Evolutionary conservation across 2,888 invertebrate species (phyloP), one percentile per base, ranked within the genome.

Genomic region (Sclerodermus sp.): DNA sequence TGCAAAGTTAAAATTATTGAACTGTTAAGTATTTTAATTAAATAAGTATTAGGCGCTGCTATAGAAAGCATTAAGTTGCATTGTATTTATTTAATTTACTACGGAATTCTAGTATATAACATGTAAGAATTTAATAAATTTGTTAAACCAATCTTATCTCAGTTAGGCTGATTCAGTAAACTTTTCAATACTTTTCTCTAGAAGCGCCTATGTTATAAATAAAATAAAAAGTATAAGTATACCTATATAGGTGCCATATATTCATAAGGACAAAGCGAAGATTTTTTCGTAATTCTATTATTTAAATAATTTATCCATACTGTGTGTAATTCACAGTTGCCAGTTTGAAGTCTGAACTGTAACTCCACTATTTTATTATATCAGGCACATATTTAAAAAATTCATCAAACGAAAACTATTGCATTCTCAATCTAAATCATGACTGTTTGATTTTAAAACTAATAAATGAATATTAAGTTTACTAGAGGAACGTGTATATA

Each of bases 261-360:
- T 45, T 53, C 49, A 47, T 67, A 66, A 47, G 51, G 45, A 49
- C 51, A 38, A 48, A 52, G 42, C 44, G 48, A 52, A 66, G 53
- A 64, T 47, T 52, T 64, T 57, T 70, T 67, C 64, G 59, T 65
- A 67, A 62, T 54, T 57, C 57, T 67, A 68, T 62, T 45, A 39
- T 49, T 45, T 70, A 70, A 69, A 62, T 71, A 68, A 72, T 70
- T 71, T 70, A 71, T 70, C 66, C 56, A 62, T 49, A 60, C 66
- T 72, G 69, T 68, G 67, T 72, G 69, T 68, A 66, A 72, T 71
- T 67, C 58, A 55, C 65, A 66, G 60, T 70, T 62, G 66, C 47
- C 52, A 53, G 57, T 60, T 54, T 53, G 41, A 41, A 39, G 51
- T 46, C 16, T 50, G 17, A 51, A 17, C 31, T 49, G 42, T 47